Evolutionary conservation across 1,140 invertebrate genomes (phyloP).

Genomic region (Trichonephila clavata): DNA sequence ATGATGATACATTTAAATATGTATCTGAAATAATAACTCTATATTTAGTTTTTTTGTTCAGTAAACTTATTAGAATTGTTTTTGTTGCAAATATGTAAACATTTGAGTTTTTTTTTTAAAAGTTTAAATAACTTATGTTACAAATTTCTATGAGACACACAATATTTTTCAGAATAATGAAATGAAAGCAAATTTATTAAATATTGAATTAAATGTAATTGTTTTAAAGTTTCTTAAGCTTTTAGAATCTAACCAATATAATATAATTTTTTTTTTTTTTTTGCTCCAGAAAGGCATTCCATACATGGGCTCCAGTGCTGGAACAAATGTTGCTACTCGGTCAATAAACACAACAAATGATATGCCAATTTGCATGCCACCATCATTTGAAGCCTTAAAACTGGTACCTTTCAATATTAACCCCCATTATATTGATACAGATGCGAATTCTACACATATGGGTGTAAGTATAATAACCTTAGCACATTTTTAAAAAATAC

Average conservation of each 20-base stretch:
- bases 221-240: background rate
- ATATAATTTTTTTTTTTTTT: slow-evolving; percentile 24
- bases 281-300: slow-evolving; percentile 84
- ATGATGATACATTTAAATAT: too few species aligned
- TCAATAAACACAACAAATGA: slow-evolving; percentile 92
- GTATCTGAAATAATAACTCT: too few species aligned
- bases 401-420: slow-evolving; percentile 93
- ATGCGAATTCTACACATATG: slow-evolving; percentile 85
- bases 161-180: too few species aligned
- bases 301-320: slow-evolving; percentile 91
- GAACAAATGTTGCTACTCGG: slow-evolving; percentile 90
- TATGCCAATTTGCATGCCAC: slow-evolving; percentile 91
- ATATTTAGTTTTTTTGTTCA: too few species aligned
- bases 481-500: too few species aligned
- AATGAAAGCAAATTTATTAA: too few species aligned
- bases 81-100: too few species aligned
- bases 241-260: background rate
- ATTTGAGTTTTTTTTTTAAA: too few species aligned
- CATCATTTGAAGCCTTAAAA: slow-evolving; percentile 86
- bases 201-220: too few species aligned
- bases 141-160: too few species aligned
- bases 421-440: slow-evolving; percentile 89
- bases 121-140: too few species aligned
- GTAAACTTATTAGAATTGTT: too few species aligned
- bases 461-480: slow-evolving; percentile 84